A percentile compares a stretch with the other conserved stretches of the same genome.
Conservation (phyloP, 2,113 vertebrate species). For the Leuciscus idus region DNA sequence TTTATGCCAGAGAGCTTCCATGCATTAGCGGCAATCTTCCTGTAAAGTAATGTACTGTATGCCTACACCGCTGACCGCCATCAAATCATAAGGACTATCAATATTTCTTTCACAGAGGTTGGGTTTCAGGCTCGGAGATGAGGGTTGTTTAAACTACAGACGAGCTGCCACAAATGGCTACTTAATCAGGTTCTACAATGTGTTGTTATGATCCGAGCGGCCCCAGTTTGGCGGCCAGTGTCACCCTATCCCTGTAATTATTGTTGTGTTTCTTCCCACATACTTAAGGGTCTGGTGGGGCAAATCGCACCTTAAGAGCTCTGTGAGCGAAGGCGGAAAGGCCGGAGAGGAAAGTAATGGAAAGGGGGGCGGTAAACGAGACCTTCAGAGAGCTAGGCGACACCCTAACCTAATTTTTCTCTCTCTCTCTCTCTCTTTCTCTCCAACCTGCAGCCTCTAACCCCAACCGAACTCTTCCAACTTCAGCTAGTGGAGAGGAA, state of each 20-base stretch:
- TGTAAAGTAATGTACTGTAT: conserved; percentile 71
- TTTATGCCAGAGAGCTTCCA: conserved; percentile 51
- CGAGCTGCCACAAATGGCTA: conserved; percentile 74
- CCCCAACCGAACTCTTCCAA: not conserved
- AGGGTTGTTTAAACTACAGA: conserved; percentile 70
- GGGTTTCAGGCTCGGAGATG: conserved; percentile 73
- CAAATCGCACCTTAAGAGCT: not conserved
- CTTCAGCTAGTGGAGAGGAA: conserved; percentile 65
- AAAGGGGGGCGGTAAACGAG: not conserved
- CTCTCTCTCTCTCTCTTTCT: conserved; percentile 60
- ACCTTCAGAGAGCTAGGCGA: not conserved
- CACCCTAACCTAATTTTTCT: conserved; percentile 53
- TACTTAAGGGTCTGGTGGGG: conserved; percentile 48
- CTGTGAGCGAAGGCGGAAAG: conserved; percentile 47
- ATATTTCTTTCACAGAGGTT: conserved; percentile 70
- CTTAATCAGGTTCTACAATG: conserved; percentile 79
- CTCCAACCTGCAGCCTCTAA: conserved; percentile 54
- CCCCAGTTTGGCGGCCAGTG: conserved; percentile 72
- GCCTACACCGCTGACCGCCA: conserved; percentile 61
- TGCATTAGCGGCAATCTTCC: conserved; percentile 64
- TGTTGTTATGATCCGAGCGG: conserved; percentile 77
- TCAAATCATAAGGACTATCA: conserved; percentile 70
- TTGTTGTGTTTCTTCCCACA: conserved; percentile 74
- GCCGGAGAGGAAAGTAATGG: conserved; percentile 30
- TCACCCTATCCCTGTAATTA: conserved; percentile 74